Base-by-base conservation (phyloP, 2,888 invertebrate genomes). In the Fabriciana adippe region DNA sequence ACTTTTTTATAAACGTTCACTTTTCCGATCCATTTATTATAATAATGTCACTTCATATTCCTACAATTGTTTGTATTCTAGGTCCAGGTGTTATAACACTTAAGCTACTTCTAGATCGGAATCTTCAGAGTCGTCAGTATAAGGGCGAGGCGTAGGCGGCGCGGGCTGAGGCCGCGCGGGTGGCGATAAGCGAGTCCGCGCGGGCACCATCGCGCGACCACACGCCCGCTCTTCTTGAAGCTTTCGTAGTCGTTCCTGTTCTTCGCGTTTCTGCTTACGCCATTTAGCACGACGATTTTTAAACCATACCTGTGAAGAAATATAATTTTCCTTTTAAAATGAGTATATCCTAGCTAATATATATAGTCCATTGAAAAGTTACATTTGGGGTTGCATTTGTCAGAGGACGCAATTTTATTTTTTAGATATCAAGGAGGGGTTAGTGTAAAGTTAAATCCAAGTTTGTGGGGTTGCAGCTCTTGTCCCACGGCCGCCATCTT, bases 261-360 rank as follows among this genome's bases (percentile, higher is more conserved):
- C 96, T 84, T 96, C 98, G 2, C 98, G 95, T 85, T 98, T 98
- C 85, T 98, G 98, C 83, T 98, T 98, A 76, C 98, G 95, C 98
- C 98, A 98, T 93, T 98, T 99, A 76, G 98, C 98, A 51, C 98
- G 94, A 21, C 98, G 95, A 86, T 98, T 98, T 90, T 98, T 98
- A 90, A 98, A 98, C 98, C 98, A 98, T 14, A 98, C 98, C 98
- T 98, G 93, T 15, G 92, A 83, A 14, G 16, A 26, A 11, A 54
- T 2, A 8, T 53, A 15, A 47, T 2, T 16, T n/a, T 45, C 31
- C n/a, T 26, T 59, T 48, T 48, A 48, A 59, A 59, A 59, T 59
- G 26, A 16, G 48, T 8, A 47, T 59, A 41, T 26, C 26, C 4
- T 18, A 18, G 18, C 1, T 18, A 18, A 18, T 18, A 18, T 1